Evolutionary conservation across 30 jellyfish, hydroid and myxozoan species (phyloP).

Genomic region (Hydra vulgaris): DNA sequence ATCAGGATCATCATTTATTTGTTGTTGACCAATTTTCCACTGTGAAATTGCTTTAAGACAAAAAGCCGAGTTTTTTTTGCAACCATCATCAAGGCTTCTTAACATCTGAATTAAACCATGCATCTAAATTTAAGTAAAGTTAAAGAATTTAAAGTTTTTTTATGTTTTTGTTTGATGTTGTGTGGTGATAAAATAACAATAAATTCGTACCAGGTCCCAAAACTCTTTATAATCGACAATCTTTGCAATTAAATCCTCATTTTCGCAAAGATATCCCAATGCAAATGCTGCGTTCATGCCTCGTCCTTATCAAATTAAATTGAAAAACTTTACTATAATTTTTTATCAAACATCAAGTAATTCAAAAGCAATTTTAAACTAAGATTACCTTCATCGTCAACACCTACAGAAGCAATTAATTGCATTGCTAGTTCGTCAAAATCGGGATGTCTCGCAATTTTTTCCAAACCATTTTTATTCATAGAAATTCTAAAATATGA

Average conservation of each 20-base stretch:
- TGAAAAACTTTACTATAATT: neutral
- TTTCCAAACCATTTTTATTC: constrained; percentile 54
- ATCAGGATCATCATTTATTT: constrained; percentile 45
- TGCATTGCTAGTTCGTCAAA: constrained; percentile 41
- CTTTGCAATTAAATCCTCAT: constrained; percentile 14
- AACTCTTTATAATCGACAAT: constrained; percentile 11
- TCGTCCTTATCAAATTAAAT: constrained; percentile 30
- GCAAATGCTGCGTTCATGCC: constrained; percentile 92
- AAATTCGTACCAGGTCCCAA: constrained; percentile 15
- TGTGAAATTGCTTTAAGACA: constrained; percentile 55
- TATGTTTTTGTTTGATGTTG: neutral
- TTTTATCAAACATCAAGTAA: too few relatives aligned
- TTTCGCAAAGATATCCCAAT: constrained; percentile 67
- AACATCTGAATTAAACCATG: constrained; percentile 55
- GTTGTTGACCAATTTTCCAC: constrained; percentile 50
- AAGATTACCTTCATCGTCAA: constrained; percentile 62
- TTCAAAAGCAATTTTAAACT: too few relatives aligned
- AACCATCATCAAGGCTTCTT: constrained; percentile 76
- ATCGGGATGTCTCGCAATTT: constrained; percentile 49
- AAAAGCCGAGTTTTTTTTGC: constrained; percentile 79
- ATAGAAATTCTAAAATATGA: constrained; percentile 46
- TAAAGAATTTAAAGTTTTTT: neutral
- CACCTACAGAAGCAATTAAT: constrained; percentile 55
- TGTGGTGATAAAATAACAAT: neutral
- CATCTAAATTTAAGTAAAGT: constrained; percentile 18